A percentile compares a stretch with the other conserved stretches of the same genome.
Conservation (phyloP, 2,113 vertebrate genomes). For the Apodemus sylvaticus region DNA sequence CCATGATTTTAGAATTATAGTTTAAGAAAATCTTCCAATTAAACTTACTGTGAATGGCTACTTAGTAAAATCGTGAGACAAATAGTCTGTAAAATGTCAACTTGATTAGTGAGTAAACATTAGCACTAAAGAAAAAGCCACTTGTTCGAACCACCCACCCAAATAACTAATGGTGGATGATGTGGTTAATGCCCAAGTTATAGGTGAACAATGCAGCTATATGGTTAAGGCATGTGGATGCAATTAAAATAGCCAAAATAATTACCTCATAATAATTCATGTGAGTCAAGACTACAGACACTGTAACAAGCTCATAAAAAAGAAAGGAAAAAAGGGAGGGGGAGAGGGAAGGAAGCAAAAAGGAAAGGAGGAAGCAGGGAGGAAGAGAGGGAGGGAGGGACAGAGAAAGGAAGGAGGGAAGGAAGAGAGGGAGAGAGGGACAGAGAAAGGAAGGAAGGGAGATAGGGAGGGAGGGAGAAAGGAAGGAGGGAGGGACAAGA, state of each 20-base stretch:
- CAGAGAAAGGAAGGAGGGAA: no score
- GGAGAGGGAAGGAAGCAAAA: no score
- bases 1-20: constrained; percentile 54
- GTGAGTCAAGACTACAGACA: constrained; percentile 59
- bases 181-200: constrained; percentile 46
- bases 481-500: no score
- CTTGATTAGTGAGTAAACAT: constrained; percentile 58
- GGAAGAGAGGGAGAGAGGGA: no score
- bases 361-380: no score
- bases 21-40: constrained; percentile 65
- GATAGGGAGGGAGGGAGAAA: no score
- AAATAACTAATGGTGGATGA: constrained; percentile 69
- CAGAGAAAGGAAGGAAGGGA: no score
- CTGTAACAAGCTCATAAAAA: constrained; percentile 40
- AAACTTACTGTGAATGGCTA: constrained; percentile 66
- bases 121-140: constrained; percentile 9
- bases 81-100: constrained; percentile 57
- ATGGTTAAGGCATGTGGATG: constrained; percentile 76
- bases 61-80: constrained; percentile 61
- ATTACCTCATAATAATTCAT: constrained; percentile 80
- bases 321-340: no score
- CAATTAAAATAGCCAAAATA: constrained; percentile 83
- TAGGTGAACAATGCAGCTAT: constrained; percentile 74
- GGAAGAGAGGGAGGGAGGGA: no score
- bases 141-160: constrained; percentile 42